phyloP scores from a whole-genome alignment of 2,113 vertebrate genomes.

The Sakesphorus luctuosus region DNA sequence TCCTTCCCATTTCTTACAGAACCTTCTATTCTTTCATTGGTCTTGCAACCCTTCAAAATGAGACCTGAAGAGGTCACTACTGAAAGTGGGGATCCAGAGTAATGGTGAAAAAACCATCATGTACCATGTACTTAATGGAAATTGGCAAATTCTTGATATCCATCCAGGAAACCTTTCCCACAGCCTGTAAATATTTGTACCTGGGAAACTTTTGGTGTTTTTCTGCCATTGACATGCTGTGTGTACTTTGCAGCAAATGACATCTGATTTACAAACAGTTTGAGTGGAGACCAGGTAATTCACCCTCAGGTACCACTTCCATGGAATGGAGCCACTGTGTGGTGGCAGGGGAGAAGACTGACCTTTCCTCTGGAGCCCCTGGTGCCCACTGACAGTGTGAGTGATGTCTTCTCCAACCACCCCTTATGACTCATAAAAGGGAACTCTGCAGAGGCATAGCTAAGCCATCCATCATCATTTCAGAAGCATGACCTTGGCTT shows the following conservation, averaged over 20 bases:
- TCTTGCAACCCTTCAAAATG: background rate
- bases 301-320: background rate
- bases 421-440: background rate
- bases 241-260: background rate
- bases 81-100: background rate
- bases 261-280: background rate
- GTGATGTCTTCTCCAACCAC: background rate
- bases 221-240: background rate
- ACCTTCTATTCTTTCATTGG: background rate
- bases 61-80: background rate
- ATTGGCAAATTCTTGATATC: background rate
- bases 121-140: background rate
- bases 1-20: background rate
- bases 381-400: fast-evolving
- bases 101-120: background rate
- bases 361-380: background rate
- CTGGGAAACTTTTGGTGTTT: background rate
- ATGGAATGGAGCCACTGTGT: background rate
- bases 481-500: background rate
- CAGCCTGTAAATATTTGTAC: background rate
- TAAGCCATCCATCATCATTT: background rate
- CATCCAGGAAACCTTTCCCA: background rate
- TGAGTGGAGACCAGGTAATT: background rate
- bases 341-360: fast-evolving
- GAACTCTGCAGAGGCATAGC: background rate